Evolutionary conservation across 2,888 invertebrate genomes (phyloP).

Genomic region (Hypolimnas misippus): DNA sequence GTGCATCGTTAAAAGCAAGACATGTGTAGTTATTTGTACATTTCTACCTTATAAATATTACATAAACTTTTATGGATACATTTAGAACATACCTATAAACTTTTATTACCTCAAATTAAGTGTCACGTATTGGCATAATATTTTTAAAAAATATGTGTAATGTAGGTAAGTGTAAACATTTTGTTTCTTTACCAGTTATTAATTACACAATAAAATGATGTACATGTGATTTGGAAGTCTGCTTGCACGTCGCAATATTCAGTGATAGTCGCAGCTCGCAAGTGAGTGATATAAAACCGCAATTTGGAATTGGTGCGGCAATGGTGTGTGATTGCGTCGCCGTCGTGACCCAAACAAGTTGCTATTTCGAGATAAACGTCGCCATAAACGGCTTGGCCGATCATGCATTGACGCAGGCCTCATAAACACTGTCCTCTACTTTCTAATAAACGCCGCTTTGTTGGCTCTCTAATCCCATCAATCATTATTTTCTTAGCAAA

Average conservation of each 20-base stretch:
- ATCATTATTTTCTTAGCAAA: slow-evolving; percentile 7
- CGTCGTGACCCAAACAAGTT: slow-evolving; percentile 78
- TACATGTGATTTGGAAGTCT: not conserved
- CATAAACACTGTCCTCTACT: slow-evolving; percentile 54
- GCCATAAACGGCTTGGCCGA: slow-evolving; percentile 71
- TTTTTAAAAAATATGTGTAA: not conserved
- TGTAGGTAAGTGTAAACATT: not conserved
- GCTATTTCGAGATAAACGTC: slow-evolving; percentile 81
- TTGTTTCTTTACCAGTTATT: not conserved
- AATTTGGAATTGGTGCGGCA: slow-evolving; percentile 44
- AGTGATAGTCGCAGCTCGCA: slow-evolving; percentile 2
- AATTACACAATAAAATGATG: not conserved
- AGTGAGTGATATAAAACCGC: slow-evolving; percentile 20
- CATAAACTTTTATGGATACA: not conserved
- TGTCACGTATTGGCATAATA: not conserved
- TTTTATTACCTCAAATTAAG: not conserved
- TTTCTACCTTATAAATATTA: not conserved
- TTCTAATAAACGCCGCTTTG: slow-evolving; percentile 64
- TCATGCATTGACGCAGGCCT: slow-evolving; percentile 56
- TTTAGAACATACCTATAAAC: not conserved
- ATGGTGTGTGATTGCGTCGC: slow-evolving; percentile 75
- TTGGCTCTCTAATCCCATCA: slow-evolving; percentile 21
- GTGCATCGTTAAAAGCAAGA: slow-evolving; percentile 3
- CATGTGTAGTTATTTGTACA: not conserved
- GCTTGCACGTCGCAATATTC: not conserved